Conservation (phyloP, 37 sponge, comb jelly and placozoan genomes). For the Cladorhizidae sp. region DNA sequence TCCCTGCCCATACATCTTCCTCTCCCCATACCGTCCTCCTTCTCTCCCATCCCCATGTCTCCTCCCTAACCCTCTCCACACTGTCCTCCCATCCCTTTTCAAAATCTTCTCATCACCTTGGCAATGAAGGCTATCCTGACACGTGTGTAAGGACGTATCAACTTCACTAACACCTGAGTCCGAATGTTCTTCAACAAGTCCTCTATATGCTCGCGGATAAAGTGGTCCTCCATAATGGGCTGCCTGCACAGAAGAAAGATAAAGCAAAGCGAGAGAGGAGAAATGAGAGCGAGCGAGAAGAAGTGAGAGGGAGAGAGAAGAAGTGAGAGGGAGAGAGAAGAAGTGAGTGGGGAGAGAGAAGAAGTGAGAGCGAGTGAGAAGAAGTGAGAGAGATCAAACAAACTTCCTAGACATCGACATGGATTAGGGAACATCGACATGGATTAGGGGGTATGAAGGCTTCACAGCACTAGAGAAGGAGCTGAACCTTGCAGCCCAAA, state of each 20-base stretch:
- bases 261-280: not conserved
- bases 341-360: slow-evolving; percentile 4
- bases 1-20: not conserved
- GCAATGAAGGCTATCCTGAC: slow-evolving; percentile 85
- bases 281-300: not conserved
- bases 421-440: too few relatives aligned
- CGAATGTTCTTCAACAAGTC: slow-evolving; percentile 85
- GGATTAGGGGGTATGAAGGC: too few relatives aligned
- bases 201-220: slow-evolving; percentile 96
- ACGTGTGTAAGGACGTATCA: slow-evolving; percentile 91
- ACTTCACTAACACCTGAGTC: slow-evolving; percentile 88
- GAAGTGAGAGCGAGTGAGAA: slow-evolving; percentile 4
- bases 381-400: not conserved
- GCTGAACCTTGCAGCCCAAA: too few relatives aligned
- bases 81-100: not conserved
- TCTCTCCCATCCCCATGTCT: not conserved
- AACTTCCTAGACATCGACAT: not conserved
- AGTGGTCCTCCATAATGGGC: slow-evolving; percentile 94
- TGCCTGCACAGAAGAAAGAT: not conserved
- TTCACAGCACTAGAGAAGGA: too few relatives aligned
- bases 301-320: not conserved
- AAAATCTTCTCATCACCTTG: slow-evolving; percentile 27
- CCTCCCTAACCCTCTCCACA: not conserved
- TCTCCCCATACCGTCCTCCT: not conserved
- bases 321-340: not conserved